phyloP scores from a whole-genome alignment of 2,888 invertebrate genomes.

The Eupithecia dodoneata region DNA sequence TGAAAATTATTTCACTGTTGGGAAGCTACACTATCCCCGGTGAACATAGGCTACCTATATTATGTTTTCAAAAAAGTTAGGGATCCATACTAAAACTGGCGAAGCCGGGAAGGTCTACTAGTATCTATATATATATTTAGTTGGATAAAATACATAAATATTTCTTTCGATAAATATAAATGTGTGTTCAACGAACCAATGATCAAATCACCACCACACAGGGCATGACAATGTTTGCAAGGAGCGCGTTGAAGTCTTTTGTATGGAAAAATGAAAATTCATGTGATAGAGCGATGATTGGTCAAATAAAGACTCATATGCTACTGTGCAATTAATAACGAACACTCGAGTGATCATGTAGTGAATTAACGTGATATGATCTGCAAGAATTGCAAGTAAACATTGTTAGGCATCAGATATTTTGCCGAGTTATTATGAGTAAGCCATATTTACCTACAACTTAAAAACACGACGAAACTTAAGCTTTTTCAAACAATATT shows the following conservation, averaged over 20 bases:
- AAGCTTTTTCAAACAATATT: background rate
- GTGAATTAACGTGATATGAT: constrained; percentile 31
- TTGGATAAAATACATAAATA: constrained; percentile 14
- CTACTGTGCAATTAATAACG: constrained; percentile 6
- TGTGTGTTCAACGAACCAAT: background rate
- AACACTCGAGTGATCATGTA: constrained; percentile 17
- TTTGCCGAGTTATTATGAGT: constrained; percentile 22
- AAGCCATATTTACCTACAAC: background rate
- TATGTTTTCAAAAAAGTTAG: no score
- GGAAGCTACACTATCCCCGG: no score
- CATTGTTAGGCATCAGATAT: constrained; percentile 27
- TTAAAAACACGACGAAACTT: background rate
- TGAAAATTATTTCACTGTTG: no score
- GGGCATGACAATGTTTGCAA: background rate
- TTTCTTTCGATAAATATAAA: background rate
- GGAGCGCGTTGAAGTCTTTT: constrained; percentile 31
- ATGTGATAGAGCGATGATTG: background rate
- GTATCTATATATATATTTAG: no score
- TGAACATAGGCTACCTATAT: no score
- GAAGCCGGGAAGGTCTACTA: no score
- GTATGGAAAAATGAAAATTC: constrained; percentile 11
- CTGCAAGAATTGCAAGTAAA: constrained; percentile 24
- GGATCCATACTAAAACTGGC: no score
- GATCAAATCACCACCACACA: background rate
- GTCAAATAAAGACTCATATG: background rate